phyloP scores from a whole-genome alignment of 2,113 vertebrate species.

The Pomatorhinus ruficollis region DNA sequence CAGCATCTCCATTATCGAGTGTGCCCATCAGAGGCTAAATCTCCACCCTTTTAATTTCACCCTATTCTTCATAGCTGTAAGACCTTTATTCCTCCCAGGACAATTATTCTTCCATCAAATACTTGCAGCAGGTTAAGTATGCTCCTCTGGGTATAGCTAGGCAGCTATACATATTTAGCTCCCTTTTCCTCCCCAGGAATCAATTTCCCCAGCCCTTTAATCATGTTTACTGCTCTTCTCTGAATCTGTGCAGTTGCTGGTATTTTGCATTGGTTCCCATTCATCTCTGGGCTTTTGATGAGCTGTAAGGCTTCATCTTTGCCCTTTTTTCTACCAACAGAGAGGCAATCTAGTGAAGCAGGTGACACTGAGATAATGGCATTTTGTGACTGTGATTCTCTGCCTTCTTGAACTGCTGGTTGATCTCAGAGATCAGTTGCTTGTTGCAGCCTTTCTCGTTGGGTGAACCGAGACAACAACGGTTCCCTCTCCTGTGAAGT shows the following conservation, averaged over 20 bases:
- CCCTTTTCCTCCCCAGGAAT: slow-evolving; percentile 18
- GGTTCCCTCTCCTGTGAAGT: neutral
- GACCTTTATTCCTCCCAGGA: slow-evolving; percentile 53
- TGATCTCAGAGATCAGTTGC: neutral
- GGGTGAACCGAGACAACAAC: neutral
- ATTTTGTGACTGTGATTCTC: neutral
- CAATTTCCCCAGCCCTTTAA: slow-evolving; percentile 48
- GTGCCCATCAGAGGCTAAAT: slow-evolving; percentile 35
- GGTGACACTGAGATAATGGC: neutral
- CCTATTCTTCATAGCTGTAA: slow-evolving; percentile 60
- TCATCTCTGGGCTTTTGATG: neutral
- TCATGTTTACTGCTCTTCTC: slow-evolving; percentile 42
- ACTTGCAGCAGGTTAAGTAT: slow-evolving; percentile 41
- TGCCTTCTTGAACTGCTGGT: neutral
- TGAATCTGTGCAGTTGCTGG: neutral
- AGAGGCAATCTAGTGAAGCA: neutral
- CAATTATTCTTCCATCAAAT: slow-evolving; percentile 62
- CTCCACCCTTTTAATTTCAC: slow-evolving; percentile 64
- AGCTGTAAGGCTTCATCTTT: neutral
- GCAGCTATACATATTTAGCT: slow-evolving; percentile 51
- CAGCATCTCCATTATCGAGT: slow-evolving; percentile 32
- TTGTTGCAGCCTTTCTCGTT: neutral
- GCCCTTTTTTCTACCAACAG: neutral
- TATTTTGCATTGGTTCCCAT: slow-evolving; percentile 16
- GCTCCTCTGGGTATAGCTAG: slow-evolving; percentile 37